Evolutionary conservation across 2,113 vertebrate species (phyloP), one percentile per base, ranked within the genome.

Genomic region (Mus pahari): DNA sequence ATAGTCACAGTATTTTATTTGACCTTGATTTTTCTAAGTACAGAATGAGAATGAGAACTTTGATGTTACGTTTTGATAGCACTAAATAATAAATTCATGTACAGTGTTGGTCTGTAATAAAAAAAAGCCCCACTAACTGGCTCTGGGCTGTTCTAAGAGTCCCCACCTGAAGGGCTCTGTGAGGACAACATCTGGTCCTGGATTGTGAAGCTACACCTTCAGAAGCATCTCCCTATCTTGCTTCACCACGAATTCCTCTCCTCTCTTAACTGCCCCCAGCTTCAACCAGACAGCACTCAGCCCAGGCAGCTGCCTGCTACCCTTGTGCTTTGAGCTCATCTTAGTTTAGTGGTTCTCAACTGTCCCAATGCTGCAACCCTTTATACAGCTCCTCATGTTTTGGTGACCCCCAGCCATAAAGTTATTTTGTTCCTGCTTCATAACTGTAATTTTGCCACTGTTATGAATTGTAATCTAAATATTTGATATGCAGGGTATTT

Each of bases 61-160:
- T 83, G 75, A 36, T 36, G 31, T 88, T 10, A 53, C 66, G 42
- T 64, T 66, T 75, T 64, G 66, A 60, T 42, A 45, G 60, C 17
- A 66, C 7, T 36, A 82, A 94, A 22, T 70, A 86, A 24, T 55
- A 96, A 87, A 94, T 83, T 92, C 45, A 87, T 36, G 28, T 39
- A 20, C 28, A 92, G 11, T 9, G 24, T 12, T 24, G 14, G 9
- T 42, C 45, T 70, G 16, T 64, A 20, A 45, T 3, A 14, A 11
- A 33, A 14, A 11, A 33, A 22, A 92, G 22, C 33, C 50, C 77
- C 50, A 14, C 8, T 28, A 10, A 66, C 4, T 28, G 70, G 5
- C 5, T 2, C 14, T 87, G 33, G 26, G 88, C n/a, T 75, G 39
- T 24, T 77, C 58, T 19, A 50, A 95, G 50, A 78, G 26, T 7